Base-by-base conservation (phyloP, 1,140 invertebrate species). In the Drosophila insularis region DNA sequence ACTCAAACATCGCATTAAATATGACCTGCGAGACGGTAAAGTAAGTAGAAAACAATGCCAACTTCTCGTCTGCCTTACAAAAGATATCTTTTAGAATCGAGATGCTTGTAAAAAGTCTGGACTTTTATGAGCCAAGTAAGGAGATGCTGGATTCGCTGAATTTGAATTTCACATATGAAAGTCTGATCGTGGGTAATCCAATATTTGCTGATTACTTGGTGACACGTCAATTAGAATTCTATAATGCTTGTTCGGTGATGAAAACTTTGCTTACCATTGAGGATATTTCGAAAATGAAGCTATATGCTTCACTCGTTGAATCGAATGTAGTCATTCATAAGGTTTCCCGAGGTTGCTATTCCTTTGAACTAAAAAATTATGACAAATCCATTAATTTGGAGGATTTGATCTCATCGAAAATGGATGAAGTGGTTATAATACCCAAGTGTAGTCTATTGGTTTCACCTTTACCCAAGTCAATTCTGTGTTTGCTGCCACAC, bases 391-490 rank as follows among this genome's bases (percentile, higher is more conserved):
- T 71, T 0, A 86, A 76, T 68, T 37, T 69, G 1, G 84, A 87
- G 56, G 69, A 89, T 11, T 61, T 87, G 8, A 39, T 91, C 6
- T 17, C 61, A 1, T 61, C 77, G 5, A 53, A 65, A 50, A 21
- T 85, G 39, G 90, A 91, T 59, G 74, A 91, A 13, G 77, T 89
- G 6, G 85, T 91, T 8, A 63, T 91, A 4, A 68, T 91, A 58
- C 89, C 89, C 4, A 71, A 43, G 23, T n/a, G 50, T 8, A 91
- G 89, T 27, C 53, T 78, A 13, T 5, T 65, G 0, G 76, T 19
- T 7, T 55, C 70, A 3, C 74, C 67, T 0, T 62, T 74, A 17
- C 43, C 69, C 2, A 23, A 84, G 1, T 14, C 31, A 0, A 65
- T 91, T 0, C 37, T 76, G 10, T 60, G 80, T 2, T 43, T 89